Evolutionary conservation across 2,888 invertebrate species (phyloP).

Genomic region (Apamea crenata): DNA sequence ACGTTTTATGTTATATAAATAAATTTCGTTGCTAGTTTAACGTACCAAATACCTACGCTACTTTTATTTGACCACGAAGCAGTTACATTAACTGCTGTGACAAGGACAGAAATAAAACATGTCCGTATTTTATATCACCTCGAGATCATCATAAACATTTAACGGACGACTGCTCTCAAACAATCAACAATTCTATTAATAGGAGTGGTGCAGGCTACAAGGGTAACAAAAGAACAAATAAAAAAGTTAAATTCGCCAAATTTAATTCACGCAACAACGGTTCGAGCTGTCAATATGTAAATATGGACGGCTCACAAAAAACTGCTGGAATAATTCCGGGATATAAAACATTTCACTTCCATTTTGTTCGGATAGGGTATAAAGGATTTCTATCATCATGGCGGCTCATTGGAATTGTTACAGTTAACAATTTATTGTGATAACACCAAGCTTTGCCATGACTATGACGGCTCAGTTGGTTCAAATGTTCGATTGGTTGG

Average conservation of each 20-base stretch:
- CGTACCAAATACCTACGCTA: neutral
- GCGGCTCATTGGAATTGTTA: neutral
- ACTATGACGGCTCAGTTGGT: neutral
- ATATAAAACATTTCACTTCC: slow-evolving; percentile 45
- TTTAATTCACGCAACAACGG: slow-evolving; percentile 60
- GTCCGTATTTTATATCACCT: neutral
- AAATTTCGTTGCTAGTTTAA: neutral
- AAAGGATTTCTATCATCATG: slow-evolving; percentile 39
- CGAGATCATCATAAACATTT: neutral
- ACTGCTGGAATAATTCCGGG: slow-evolving; percentile 46
- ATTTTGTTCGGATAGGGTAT: slow-evolving; percentile 31
- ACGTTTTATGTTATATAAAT: neutral
- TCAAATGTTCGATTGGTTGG: neutral
- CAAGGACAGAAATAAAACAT: neutral
- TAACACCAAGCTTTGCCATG: neutral
- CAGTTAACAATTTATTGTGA: neutral
- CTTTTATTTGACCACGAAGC: neutral
- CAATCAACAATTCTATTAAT: slow-evolving; percentile 20
- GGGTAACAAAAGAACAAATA: slow-evolving; percentile 38
- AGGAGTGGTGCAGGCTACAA: slow-evolving; percentile 11
- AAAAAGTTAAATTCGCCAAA: slow-evolving; percentile 45
- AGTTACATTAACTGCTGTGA: neutral
- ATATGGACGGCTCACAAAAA: slow-evolving; percentile 51
- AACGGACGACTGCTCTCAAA: slow-evolving; percentile 1
- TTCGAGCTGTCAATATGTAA: slow-evolving; percentile 62